phyloP scores from a whole-genome alignment of 2,888 invertebrate species.

The Dasysyrphus albostriatus region DNA sequence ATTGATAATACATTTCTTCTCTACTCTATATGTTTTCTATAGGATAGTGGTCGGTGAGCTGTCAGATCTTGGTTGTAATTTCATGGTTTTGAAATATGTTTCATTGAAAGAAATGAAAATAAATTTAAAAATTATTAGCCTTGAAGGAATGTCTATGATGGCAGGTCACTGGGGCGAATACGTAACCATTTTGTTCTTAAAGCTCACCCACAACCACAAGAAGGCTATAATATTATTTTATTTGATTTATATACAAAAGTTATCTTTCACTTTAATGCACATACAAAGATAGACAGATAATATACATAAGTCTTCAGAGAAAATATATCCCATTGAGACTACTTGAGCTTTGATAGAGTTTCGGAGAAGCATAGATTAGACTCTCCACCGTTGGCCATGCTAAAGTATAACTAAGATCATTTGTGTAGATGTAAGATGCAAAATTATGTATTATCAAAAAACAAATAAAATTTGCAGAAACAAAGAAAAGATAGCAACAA shows the following conservation, averaged over 20 bases:
- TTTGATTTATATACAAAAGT: not conserved
- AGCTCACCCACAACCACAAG: too few relatives aligned
- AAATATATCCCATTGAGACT: not conserved
- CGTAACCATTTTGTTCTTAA: slow-evolving; percentile 22
- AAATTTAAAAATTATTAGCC: slow-evolving; percentile 44
- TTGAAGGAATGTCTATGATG: not conserved
- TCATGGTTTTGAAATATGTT: slow-evolving; percentile 15
- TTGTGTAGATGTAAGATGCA: not conserved
- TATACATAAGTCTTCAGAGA: not conserved
- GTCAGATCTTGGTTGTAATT: slow-evolving; percentile 23
- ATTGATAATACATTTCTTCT: not conserved
- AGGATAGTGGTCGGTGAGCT: not conserved
- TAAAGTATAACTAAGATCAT: not conserved
- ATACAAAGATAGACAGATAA: not conserved
- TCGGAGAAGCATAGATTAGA: not conserved
- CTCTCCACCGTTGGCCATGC: not conserved
- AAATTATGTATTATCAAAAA: not conserved
- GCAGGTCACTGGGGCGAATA: slow-evolving; percentile 37
- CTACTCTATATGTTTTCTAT: not conserved
- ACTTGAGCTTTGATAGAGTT: not conserved
- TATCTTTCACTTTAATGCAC: not conserved
- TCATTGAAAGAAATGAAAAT: slow-evolving; percentile 31
- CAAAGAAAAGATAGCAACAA: not conserved
- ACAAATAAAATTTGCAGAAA: not conserved
- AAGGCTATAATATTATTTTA: not conserved